These are phyloP conservation scores for Otolemur crassicaudatus DNA, from an alignment of 2,797 vertebrate species.

Conservation along the genomic window DNA sequence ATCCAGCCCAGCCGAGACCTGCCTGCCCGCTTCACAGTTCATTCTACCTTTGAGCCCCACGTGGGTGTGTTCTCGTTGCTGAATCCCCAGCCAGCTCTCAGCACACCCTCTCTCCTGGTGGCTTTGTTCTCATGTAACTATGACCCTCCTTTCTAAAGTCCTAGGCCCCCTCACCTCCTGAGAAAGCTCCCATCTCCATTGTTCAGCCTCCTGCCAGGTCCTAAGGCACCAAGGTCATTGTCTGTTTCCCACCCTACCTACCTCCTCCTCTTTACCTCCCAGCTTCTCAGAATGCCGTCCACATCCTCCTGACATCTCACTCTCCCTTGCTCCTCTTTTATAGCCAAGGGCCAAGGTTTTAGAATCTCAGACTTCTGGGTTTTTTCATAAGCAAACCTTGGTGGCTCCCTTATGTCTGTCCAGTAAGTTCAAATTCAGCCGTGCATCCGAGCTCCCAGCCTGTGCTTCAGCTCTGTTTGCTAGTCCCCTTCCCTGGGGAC, in stretches of 20 bases:
- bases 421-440: neutral
- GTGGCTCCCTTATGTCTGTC: neutral
- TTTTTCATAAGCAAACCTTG: neutral
- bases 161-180: neutral
- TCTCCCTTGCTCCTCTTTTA: neutral
- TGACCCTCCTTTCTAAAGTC: neutral
- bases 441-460: neutral
- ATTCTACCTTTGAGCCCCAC: neutral
- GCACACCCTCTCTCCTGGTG: neutral
- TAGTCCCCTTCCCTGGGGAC: neutral
- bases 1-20: neutral
- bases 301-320: neutral
- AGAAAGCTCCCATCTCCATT: neutral
- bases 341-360: neutral
- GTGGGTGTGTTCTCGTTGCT: fast-evolving
- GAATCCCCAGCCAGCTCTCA: neutral
- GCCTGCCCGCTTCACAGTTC: no score
- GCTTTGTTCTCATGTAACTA: neutral
- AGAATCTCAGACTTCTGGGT: neutral
- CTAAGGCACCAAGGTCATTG: neutral
- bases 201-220: neutral
- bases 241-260: neutral
- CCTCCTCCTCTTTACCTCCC: neutral
- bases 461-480: neutral
- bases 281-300: neutral